These are phyloP conservation scores for Nycticryphes semicollaris DNA, from an alignment of 2,113 vertebrate species.

Conservation along the genomic window DNA sequence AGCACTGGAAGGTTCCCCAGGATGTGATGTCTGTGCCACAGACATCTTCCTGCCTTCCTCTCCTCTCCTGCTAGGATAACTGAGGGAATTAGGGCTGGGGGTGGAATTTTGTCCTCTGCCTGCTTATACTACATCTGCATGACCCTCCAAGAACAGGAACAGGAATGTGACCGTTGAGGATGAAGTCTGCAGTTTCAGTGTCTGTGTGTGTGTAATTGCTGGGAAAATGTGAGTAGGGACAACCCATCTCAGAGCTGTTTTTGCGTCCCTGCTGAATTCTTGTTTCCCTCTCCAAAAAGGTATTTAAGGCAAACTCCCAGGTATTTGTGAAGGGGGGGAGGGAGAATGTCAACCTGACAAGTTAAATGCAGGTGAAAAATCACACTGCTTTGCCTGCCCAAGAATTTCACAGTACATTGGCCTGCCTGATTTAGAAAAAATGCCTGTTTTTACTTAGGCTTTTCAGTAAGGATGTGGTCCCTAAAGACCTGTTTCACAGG, in stretches of 20 bases:
- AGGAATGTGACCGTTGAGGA: not conserved
- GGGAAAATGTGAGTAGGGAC: not conserved
- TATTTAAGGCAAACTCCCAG: not conserved
- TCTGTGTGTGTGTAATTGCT: accelerated
- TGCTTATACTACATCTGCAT: not conserved
- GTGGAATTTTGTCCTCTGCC: not conserved
- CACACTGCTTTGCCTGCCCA: not conserved
- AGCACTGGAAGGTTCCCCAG: not conserved
- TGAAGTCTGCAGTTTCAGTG: not conserved
- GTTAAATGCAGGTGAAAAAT: not conserved
- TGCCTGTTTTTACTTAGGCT: not conserved
- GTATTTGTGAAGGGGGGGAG: not conserved
- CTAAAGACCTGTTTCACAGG: not conserved
- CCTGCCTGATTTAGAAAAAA: not conserved
- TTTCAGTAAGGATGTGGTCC: not conserved
- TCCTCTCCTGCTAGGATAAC: not conserved
- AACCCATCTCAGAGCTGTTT: not conserved
- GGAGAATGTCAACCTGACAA: not conserved
- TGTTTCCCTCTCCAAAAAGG: not conserved
- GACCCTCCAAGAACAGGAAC: not conserved
- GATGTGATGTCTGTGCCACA: accelerated
- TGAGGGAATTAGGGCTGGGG: not conserved
- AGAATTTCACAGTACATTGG: not conserved
- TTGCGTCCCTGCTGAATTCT: not conserved
- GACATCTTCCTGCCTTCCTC: not conserved